Percentiles rank a stretch among this genome's conserved stretches.
Conservation (phyloP, 2,888 invertebrate species). For the Cetonia aurata region DNA sequence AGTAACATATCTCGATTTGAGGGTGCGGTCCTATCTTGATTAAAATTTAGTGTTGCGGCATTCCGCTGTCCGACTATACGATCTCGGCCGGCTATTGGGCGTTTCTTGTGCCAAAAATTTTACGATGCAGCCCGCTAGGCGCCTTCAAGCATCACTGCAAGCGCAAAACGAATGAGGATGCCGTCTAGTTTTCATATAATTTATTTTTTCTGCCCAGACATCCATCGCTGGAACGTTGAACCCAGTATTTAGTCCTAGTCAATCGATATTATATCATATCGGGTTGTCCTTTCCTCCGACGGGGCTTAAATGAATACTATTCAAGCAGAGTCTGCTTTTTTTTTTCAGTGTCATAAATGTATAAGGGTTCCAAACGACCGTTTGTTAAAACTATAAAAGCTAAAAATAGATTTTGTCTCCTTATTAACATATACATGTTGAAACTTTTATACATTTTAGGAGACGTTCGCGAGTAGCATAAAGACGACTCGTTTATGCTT, state of each 20-base stretch:
- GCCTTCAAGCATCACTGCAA: slow-evolving; percentile 41
- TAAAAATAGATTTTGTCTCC: neutral
- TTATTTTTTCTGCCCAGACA: slow-evolving; percentile 36
- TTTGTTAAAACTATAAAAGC: slow-evolving; percentile 8
- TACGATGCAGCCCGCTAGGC: slow-evolving; percentile 43
- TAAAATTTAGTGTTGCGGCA: slow-evolving; percentile 40
- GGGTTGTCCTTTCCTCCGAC: slow-evolving; percentile 7
- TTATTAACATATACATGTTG: too few species aligned
- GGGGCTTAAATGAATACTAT: slow-evolving; percentile 1
- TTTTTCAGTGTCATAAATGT: slow-evolving; percentile 12
- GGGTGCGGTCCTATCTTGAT: slow-evolving; percentile 37
- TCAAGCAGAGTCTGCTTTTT: neutral
- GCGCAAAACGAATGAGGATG: slow-evolving; percentile 40
- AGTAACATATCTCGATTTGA: slow-evolving; percentile 41
- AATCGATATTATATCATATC: slow-evolving; percentile 32
- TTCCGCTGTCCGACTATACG: slow-evolving; percentile 31
- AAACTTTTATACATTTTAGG: too few species aligned
- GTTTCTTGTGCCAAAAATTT: slow-evolving; percentile 43
- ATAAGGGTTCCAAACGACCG: slow-evolving; percentile 15
- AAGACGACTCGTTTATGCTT: too few species aligned
- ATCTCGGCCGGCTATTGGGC: slow-evolving; percentile 25
- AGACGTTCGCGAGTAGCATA: too few species aligned
- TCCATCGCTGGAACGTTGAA: slow-evolving; percentile 37
- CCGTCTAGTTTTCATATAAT: slow-evolving; percentile 39
- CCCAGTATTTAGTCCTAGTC: slow-evolving; percentile 23